Evolutionary conservation across 2,888 invertebrate species (phyloP).

Genomic region (Quadriops clusia): DNA sequence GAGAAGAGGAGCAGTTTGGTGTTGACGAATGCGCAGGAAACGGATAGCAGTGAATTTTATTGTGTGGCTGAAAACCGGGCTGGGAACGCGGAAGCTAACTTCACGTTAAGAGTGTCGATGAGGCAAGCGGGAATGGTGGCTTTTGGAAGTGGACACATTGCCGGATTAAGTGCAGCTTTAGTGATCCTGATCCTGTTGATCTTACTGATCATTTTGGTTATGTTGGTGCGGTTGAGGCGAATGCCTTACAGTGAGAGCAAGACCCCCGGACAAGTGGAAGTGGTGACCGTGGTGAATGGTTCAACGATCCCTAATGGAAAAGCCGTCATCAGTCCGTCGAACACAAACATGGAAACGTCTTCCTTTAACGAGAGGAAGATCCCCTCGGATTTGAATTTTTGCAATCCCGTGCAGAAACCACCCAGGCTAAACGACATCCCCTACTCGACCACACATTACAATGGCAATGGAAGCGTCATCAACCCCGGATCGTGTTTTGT

Average conservation of each 20-base stretch:
- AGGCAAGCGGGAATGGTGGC: slow-evolving; percentile 69
- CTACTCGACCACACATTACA: slow-evolving; percentile 57
- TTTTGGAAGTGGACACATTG: slow-evolving; percentile 73
- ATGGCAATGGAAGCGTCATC: slow-evolving; percentile 53
- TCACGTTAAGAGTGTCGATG: slow-evolving; percentile 72
- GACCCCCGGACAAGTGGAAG: slow-evolving; percentile 61
- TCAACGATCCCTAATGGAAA: slow-evolving; percentile 41
- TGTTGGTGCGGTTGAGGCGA: slow-evolving; percentile 62
- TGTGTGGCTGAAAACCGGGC: slow-evolving; percentile 85
- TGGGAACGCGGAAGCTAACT: slow-evolving; percentile 79
- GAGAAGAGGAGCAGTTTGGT: slow-evolving; percentile 67
- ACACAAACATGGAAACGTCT: slow-evolving; percentile 41
- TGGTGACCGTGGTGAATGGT: slow-evolving; percentile 49
- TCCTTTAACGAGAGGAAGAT: slow-evolving; percentile 34
- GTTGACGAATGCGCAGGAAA: slow-evolving; percentile 71
- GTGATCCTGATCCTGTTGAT: slow-evolving; percentile 67
- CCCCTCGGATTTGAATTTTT: slow-evolving; percentile 37
- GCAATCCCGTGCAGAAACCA: slow-evolving; percentile 61
- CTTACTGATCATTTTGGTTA: slow-evolving; percentile 57
- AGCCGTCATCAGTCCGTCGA: slow-evolving; percentile 38
- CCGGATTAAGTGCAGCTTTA: slow-evolving; percentile 70
- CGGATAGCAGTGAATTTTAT: slow-evolving; percentile 73
- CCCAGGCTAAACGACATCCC: slow-evolving; percentile 56
- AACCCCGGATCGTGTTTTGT: slow-evolving; percentile 55
- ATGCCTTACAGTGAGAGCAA: slow-evolving; percentile 64